A percentile compares a stretch with the other conserved stretches of the same genome.
phyloP scores from a whole-genome alignment of 2,888 invertebrate species.

The Itoplectis maculator region DNA sequence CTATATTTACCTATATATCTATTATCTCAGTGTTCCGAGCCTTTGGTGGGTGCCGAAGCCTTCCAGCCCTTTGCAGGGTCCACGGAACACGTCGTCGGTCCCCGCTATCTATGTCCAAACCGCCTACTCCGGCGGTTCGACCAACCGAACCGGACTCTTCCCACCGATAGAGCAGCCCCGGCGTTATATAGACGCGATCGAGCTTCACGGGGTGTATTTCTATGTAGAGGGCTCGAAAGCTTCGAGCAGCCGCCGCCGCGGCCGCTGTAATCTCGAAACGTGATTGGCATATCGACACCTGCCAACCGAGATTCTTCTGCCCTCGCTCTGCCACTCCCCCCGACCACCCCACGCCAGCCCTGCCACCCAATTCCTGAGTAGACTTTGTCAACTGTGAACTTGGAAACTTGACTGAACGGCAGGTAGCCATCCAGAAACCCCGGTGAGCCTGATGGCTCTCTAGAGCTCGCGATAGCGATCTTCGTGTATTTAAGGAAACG shows the following conservation, averaged over 20 bases:
- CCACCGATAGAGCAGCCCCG: constrained; percentile 66
- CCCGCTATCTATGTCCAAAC: constrained; percentile 60
- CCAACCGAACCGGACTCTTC: constrained; percentile 65
- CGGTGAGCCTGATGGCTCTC: constrained; percentile 40
- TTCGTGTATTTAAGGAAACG: constrained; percentile 58
- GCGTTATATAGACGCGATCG: no score
- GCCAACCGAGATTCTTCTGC: constrained; percentile 68
- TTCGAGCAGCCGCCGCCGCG: constrained; percentile 38
- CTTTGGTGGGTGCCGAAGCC: constrained; percentile 27
- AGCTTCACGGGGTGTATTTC: constrained; percentile 6
- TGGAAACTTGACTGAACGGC: constrained; percentile 66
- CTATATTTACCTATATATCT: constrained; percentile 13
- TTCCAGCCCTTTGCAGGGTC: not conserved
- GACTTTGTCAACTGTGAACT: constrained; percentile 74
- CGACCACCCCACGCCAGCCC: no score
- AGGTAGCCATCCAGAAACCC: constrained; percentile 59
- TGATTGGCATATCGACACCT: constrained; percentile 81
- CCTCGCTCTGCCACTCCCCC: constrained; percentile 21
- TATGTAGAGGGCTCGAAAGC: constrained; percentile 30
- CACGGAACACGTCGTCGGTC: constrained; percentile 56
- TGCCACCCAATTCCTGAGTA: constrained; percentile 54
- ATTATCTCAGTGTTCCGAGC: constrained; percentile 21
- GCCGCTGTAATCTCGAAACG: constrained; percentile 72
- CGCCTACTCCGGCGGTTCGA: constrained; percentile 61
- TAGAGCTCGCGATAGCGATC: constrained; percentile 55